These are phyloP conservation scores for Lerista edwardsae DNA, from an alignment of 2,797 vertebrate genomes.

Conservation along the genomic window DNA sequence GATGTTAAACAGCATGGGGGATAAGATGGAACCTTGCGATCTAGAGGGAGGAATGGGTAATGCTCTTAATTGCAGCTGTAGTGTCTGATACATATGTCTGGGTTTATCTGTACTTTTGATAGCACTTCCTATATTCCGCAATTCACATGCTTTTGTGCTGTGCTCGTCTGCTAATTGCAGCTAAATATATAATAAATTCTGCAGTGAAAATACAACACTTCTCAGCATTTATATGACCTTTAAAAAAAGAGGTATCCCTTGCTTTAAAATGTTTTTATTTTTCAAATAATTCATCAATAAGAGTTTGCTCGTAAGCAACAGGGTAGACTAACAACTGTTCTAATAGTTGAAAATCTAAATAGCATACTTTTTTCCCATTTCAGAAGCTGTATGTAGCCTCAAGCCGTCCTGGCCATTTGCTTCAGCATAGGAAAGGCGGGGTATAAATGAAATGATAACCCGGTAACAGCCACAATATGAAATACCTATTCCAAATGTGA, in stretches of 20 bases:
- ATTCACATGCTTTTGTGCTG: slow-evolving; percentile 38
- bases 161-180: slow-evolving; percentile 35
- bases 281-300: slow-evolving; percentile 21
- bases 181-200: slow-evolving; percentile 57
- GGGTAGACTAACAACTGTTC: not conserved
- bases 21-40: too few relatives aligned
- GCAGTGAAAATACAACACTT: not conserved
- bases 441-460: too few relatives aligned
- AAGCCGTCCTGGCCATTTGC: too few relatives aligned
- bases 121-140: slow-evolving; percentile 45
- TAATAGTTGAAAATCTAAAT: too few relatives aligned
- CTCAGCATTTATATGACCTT: slow-evolving; percentile 22
- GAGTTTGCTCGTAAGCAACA: slow-evolving; percentile 22
- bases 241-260: slow-evolving; percentile 49
- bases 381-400: too few relatives aligned
- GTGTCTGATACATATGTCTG: slow-evolving; percentile 30
- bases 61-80: slow-evolving; percentile 56
- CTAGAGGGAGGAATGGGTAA: slow-evolving; percentile 54
- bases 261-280: slow-evolving; percentile 39
- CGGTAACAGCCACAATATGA: too few relatives aligned
- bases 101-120: slow-evolving; percentile 59
- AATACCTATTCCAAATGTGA: too few relatives aligned
- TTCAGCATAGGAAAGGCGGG: too few relatives aligned
- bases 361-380: too few relatives aligned
- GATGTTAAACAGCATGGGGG: too few relatives aligned